Base-by-base conservation (phyloP, 2,888 invertebrate species). In the Hofmannophila pseudospretella region DNA sequence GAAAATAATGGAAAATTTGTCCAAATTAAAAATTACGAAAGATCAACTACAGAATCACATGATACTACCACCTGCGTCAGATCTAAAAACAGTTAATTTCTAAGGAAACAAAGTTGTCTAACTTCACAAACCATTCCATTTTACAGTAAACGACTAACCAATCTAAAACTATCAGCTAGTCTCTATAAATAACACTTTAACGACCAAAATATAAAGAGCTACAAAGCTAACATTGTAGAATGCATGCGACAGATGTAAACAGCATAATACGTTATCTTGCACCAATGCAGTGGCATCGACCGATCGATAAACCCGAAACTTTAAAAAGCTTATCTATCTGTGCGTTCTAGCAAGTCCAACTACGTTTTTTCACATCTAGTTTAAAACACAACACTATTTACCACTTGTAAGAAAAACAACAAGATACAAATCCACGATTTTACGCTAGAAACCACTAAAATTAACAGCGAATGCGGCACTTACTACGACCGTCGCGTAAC, bases 401-500 rank as follows among this genome's bases (percentile, higher is more conserved):
- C 8, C 16, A 34, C 11, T n/a, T 10, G n/a, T 28, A 4, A 32
- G 10, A 7, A 30, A 8, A 26, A n/a, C 13, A 27, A 32, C 27
- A 22, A 29, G 12, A 23, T 26, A 14, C 12, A 37, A 32, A 22
- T 19, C 9, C 34, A 19, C 38, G 25, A 14, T 28, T 20, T 38
- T 7, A 28, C 14, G 20, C 14, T 14, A 16, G 28, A 34, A 34
- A 36, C 13, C 46, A 45, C 34, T 44, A 45, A 42, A 61, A 71
- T 4, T 23, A 22, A 23, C 13, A 30, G 22, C 8, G 7, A 30
- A 71, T 67, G 71, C 68, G 68, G 54, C 77, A 64, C 67, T 60
- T 66, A 63, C 62, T 76, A 70, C 69, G 75, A 54, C 63, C 75
- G 69, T 65, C 67, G 75, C 71, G 72, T 72, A 68, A 80, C 81